These are phyloP conservation scores for Himalopsyche tibetana DNA, from an alignment of 2,888 invertebrate species.

Conservation along the genomic window DNA sequence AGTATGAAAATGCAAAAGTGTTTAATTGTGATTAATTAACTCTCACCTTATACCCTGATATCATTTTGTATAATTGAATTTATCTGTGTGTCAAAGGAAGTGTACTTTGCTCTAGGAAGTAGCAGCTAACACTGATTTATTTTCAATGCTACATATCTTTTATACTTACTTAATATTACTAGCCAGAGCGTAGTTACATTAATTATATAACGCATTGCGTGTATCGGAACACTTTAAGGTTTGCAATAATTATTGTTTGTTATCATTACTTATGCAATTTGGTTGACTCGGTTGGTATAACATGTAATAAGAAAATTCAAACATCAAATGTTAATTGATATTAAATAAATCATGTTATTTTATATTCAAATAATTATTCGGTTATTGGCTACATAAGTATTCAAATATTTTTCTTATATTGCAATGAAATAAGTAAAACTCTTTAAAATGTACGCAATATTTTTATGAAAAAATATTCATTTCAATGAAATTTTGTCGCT, in stretches of 20 bases:
- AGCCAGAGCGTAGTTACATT: background rate
- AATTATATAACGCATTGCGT: conserved; percentile 26
- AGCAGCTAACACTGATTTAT: conserved; percentile 49
- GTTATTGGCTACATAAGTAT: no score
- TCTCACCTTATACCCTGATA: background rate
- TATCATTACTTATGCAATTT: background rate
- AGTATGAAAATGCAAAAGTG: no score
- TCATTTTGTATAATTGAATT: background rate
- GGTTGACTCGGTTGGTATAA: background rate
- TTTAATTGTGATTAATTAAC: background rate
- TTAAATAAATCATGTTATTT: no score
- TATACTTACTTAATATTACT: conserved; percentile 48
- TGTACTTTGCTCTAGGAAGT: conserved; percentile 48
- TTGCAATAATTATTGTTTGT: background rate
- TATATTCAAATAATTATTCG: no score
- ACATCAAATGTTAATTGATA: no score
- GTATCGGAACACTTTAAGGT: background rate
- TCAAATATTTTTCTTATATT: no score
- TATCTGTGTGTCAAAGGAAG: background rate
- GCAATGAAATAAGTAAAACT: no score
- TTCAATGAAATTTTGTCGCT: no score
- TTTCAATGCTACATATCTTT: conserved; percentile 56
- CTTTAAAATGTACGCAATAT: no score
- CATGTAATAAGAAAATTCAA: no score
- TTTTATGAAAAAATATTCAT: no score